Percentiles rank a stretch among this genome's conserved stretches.
These are phyloP conservation scores for Amyelois transitella DNA, from an alignment of 1,140 invertebrate genomes.

Conservation along the genomic window DNA sequence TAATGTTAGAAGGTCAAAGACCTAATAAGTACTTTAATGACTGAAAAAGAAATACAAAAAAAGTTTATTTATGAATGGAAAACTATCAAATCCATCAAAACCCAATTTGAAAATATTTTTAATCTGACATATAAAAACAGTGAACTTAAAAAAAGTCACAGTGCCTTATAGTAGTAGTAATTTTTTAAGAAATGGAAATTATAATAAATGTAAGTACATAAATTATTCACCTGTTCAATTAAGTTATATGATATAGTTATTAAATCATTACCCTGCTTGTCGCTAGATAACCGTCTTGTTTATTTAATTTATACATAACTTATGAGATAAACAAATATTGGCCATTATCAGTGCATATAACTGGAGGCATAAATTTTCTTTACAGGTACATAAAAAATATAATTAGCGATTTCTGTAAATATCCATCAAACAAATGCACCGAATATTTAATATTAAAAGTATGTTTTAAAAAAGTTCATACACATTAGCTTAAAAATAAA, in stretches of 20 bases:
- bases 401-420: neutral
- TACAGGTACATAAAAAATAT: too few relatives aligned
- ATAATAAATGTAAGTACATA: too few relatives aligned
- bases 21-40: neutral
- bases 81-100: too few relatives aligned
- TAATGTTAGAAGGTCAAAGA: neutral
- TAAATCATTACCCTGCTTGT: too few relatives aligned
- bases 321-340: neutral
- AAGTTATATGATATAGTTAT: too few relatives aligned
- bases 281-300: too few relatives aligned
- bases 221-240: too few relatives aligned
- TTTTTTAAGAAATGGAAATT: neutral
- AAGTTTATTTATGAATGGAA: neutral
- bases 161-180: too few relatives aligned
- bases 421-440: too few relatives aligned
- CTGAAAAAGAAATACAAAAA: neutral
- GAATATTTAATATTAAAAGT: neutral
- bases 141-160: too few relatives aligned
- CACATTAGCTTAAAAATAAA: slow-evolving; percentile 1
- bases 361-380: neutral
- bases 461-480: slow-evolving; percentile 21
- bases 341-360: neutral
- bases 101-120: too few relatives aligned
- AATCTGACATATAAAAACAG: too few relatives aligned
- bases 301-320: neutral